Conservation (phyloP, 2,797 vertebrate genomes). For the Premnoplex brunnescens region DNA sequence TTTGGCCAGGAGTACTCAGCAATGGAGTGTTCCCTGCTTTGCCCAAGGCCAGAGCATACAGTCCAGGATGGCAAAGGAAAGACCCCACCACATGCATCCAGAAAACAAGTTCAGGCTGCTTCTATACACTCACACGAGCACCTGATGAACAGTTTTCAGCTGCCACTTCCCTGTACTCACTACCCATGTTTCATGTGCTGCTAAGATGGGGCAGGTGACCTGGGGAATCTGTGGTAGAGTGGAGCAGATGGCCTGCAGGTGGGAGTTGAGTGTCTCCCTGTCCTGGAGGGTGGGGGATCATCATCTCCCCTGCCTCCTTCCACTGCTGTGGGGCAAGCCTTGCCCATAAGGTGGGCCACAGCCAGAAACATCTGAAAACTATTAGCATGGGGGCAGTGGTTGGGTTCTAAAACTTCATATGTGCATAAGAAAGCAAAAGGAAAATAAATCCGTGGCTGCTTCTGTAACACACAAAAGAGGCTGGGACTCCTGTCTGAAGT, state of each 20-base stretch:
- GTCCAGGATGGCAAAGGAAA: neutral
- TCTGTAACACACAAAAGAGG: neutral
- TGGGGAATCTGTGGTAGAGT: neutral
- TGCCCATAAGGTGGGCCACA: neutral
- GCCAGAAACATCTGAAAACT: neutral
- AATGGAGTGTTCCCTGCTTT: neutral
- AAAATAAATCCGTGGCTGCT: neutral
- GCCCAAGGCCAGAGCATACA: accelerated
- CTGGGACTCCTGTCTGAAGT: neutral
- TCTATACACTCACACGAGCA: accelerated
- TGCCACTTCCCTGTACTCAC: neutral
- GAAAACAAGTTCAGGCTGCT: neutral
- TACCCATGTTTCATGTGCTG: neutral
- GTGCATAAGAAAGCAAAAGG: neutral
- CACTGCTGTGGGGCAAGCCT: neutral
- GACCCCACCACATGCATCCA: accelerated
- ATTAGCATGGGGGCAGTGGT: neutral
- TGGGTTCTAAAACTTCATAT: neutral
- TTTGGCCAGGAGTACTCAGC: neutral
- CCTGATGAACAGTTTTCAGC: neutral
- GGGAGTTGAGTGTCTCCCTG: neutral
- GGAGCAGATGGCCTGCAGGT: neutral
- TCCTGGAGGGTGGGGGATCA: neutral
- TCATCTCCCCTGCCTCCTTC: neutral
- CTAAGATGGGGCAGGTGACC: accelerated